Percentiles rank a stretch among this genome's conserved stretches.
Conservation (phyloP, 1,140 invertebrate species). For the Anastrepha ludens region DNA sequence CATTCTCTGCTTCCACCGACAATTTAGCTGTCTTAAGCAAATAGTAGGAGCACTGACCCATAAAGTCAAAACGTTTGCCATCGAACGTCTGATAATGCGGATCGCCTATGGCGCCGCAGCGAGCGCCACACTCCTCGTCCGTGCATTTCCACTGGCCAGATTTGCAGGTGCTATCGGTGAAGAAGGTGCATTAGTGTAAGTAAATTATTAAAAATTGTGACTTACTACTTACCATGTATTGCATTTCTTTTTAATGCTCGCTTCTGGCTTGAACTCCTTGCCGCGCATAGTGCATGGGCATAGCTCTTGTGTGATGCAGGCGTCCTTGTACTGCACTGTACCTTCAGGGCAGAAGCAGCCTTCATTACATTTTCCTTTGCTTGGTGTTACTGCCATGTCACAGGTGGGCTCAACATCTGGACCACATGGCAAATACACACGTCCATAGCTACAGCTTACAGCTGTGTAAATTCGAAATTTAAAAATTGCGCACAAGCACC, state of each 20-base stretch:
- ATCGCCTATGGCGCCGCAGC: constrained; percentile 89
- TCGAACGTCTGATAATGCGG: constrained; percentile 95
- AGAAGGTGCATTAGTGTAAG: background rate
- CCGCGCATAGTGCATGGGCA: constrained; percentile 89
- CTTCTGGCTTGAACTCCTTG: constrained; percentile 84
- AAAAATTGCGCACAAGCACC: background rate
- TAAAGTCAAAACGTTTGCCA: constrained; percentile 88
- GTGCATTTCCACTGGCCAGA: constrained; percentile 86
- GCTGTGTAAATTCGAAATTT: constrained; percentile 71
- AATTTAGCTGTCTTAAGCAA: constrained; percentile 82
- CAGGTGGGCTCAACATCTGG: constrained; percentile 78
- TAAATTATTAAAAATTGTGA: background rate
- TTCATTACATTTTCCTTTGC: constrained; percentile 81
- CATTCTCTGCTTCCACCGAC: constrained; percentile 87
- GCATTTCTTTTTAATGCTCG: constrained; percentile 85
- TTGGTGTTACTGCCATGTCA: constrained; percentile 70
- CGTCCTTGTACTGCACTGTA: constrained; percentile 81
- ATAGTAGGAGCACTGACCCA: constrained; percentile 91
- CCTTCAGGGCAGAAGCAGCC: constrained; percentile 90
- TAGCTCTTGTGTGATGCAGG: constrained; percentile 82
- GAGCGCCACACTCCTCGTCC: constrained; percentile 81
- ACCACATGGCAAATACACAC: constrained; percentile 83
- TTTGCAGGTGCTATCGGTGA: constrained; percentile 63
- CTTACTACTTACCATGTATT: constrained; percentile 83
- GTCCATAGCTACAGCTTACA: constrained; percentile 81